Conservation (phyloP, 1,140 invertebrate species). For the Monochamus saltuarius region DNA sequence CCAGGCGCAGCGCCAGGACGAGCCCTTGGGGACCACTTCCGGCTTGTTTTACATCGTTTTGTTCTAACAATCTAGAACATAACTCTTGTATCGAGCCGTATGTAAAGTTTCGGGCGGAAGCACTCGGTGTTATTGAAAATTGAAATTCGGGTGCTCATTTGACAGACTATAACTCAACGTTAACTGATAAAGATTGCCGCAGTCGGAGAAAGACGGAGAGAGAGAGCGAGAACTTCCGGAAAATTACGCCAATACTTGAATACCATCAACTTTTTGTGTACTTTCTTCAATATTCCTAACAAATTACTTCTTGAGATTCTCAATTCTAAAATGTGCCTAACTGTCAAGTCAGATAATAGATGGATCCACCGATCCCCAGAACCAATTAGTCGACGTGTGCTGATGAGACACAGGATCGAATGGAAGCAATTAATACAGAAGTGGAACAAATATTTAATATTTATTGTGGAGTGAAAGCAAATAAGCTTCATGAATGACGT, state of each 20-base stretch:
- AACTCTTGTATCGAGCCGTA: constrained; percentile 43
- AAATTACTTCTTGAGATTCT: constrained; percentile 29
- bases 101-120: constrained; percentile 36
- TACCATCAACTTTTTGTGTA: constrained; percentile 31
- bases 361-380: constrained; percentile 26
- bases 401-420: constrained; percentile 19
- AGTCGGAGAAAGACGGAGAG: constrained; percentile 2
- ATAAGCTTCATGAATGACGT: constrained; percentile 2
- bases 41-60: constrained; percentile 56
- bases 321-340: constrained; percentile 22
- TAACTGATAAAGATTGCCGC: constrained; percentile 48
- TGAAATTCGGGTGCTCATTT: constrained; percentile 49
- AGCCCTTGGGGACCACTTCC: constrained; percentile 47
- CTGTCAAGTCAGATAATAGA: constrained; percentile 34
- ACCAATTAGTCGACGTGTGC: constrained; percentile 26
- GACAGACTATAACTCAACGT: constrained; percentile 48
- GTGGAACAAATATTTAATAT: constrained; percentile 20
- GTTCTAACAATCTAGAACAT: constrained; percentile 53
- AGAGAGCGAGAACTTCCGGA: constrained; percentile 9
- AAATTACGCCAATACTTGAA: constrained; percentile 17
- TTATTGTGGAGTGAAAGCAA: constrained; percentile 11
- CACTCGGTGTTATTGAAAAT: constrained; percentile 51
- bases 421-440: constrained; percentile 32
- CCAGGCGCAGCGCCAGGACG: constrained; percentile 32
- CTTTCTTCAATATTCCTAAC: constrained; percentile 34